Evolutionary conservation across 2,888 invertebrate genomes (phyloP).

Genomic region (Leptopilina myrica): DNA sequence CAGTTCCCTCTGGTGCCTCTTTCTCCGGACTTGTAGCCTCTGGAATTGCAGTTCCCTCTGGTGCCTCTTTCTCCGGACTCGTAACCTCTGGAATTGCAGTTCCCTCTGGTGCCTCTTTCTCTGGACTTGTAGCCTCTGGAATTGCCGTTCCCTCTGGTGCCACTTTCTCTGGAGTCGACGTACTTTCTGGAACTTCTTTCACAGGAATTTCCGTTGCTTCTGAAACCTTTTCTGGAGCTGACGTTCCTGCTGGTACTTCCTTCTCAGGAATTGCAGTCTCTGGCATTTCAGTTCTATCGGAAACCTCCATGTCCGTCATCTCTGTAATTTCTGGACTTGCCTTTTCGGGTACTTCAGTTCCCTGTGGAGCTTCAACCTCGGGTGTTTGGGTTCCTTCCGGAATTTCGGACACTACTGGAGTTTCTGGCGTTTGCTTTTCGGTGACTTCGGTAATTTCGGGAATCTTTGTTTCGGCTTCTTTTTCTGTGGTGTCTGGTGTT

Average conservation of each 20-base stretch:
- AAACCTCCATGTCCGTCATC: constrained; percentile 37
- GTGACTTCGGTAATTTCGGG: constrained; percentile 7
- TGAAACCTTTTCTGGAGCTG: constrained; percentile 34
- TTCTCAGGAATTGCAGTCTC: constrained; percentile 39
- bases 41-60: background rate
- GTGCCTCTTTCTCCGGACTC: background rate
- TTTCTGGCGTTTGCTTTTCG: background rate
- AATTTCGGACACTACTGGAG: constrained; percentile 35
- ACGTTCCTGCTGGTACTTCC: constrained; percentile 33
- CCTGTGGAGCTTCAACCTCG: background rate
- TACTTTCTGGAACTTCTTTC: too few relatives aligned
- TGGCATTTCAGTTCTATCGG: constrained; percentile 45
- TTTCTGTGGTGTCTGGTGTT: constrained; percentile 1
- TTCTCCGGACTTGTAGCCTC: too few relatives aligned
- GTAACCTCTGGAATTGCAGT: background rate
- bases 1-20: too few relatives aligned
- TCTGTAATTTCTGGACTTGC: constrained; percentile 41
- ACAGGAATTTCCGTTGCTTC: constrained; percentile 41
- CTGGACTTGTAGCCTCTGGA: background rate
- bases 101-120: background rate
- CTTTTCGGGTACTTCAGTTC: constrained; percentile 4
- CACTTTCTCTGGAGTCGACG: constrained; percentile 18
- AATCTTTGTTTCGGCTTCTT: background rate
- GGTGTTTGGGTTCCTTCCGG: constrained; percentile 40
- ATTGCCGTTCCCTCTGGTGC: constrained; percentile 19